Evolutionary conservation across 1,140 invertebrate genomes (phyloP).

Genomic region (Zaprionus africanus): DNA sequence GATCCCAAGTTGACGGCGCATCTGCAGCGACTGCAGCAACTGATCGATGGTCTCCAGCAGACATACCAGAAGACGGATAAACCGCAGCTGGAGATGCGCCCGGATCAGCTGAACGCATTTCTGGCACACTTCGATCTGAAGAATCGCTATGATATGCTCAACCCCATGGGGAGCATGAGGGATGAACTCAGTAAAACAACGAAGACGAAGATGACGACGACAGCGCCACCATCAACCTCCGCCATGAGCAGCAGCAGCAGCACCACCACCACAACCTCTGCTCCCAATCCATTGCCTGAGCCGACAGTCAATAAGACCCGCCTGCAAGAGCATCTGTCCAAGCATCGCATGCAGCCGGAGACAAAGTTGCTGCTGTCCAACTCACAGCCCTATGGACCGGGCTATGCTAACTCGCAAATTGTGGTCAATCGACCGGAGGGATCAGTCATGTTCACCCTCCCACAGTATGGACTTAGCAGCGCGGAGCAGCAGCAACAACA

Average conservation of each 20-base stretch:
- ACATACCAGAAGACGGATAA: conserved; percentile 72
- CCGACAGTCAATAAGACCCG: conserved; percentile 58
- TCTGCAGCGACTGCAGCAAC: conserved; percentile 76
- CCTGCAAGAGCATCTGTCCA: conserved; percentile 62
- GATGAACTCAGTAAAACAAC: conserved; percentile 7
- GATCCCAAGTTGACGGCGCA: conserved; percentile 78
- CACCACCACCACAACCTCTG: conserved; percentile 9
- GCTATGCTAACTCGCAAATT: conserved; percentile 81
- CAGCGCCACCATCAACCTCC: conserved; percentile 8
- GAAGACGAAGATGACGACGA: conserved; percentile 26
- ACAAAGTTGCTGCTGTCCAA: conserved; percentile 71
- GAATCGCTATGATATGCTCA: conserved; percentile 68
- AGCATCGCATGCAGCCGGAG: conserved; percentile 67
- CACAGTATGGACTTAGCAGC: conserved; percentile 46
- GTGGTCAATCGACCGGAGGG: conserved; percentile 83
- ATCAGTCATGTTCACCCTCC: conserved; percentile 77
- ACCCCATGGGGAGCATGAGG: conserved; percentile 41
- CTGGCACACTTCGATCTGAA: conserved; percentile 81
- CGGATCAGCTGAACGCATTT: conserved; percentile 83
- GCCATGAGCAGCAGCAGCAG: conserved; percentile 11
- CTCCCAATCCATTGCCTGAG: conserved; percentile 19
- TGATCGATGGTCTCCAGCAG: conserved; percentile 82
- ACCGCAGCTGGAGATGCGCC: conserved; percentile 70
- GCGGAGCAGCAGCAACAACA: conserved; percentile 30
- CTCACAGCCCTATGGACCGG: conserved; percentile 51